Evolutionary conservation across 2,113 vertebrate species (phyloP).

Genomic region (Aegypius monachus): DNA sequence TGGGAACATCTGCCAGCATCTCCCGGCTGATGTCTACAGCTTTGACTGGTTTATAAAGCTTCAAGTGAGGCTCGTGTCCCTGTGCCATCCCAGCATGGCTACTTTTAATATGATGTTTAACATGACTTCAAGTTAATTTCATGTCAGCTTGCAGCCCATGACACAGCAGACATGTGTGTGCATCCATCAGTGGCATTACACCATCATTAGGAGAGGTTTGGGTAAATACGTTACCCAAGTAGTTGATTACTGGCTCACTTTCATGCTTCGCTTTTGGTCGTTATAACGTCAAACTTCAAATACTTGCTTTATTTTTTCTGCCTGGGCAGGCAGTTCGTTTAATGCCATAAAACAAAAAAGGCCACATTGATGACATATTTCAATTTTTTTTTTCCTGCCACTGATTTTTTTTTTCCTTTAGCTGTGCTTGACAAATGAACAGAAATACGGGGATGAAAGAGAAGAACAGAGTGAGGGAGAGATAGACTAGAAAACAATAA

Average conservation of each 20-base stretch:
- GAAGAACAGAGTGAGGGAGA: constrained; percentile 54
- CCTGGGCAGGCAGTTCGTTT: constrained; percentile 1
- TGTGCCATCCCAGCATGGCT: background rate
- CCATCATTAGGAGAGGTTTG: background rate
- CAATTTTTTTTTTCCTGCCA: background rate
- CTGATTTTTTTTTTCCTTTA: constrained; percentile 23
- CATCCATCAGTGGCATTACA: background rate
- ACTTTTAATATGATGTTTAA: background rate
- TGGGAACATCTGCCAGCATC: background rate
- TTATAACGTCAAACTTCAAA: constrained; percentile 34
- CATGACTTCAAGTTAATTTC: too few species aligned
- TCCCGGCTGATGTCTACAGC: background rate
- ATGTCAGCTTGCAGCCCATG: background rate
- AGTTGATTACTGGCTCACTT: background rate
- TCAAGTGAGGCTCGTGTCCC: too few species aligned
- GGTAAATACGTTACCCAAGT: background rate
- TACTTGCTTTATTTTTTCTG: constrained; percentile 32
- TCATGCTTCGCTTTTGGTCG: background rate
- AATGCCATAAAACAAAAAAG: constrained; percentile 49
- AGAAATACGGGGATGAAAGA: constrained; percentile 72
- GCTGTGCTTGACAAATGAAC: constrained; percentile 59
- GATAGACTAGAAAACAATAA: constrained; percentile 68
- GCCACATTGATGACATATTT: constrained; percentile 43
- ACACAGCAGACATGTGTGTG: background rate
- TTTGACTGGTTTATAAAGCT: background rate